Percentiles rank a stretch among this genome's conserved stretches.
These are phyloP conservation scores for Gorsachius magnificus DNA, from an alignment of 2,797 vertebrate genomes.

Conservation along the genomic window DNA sequence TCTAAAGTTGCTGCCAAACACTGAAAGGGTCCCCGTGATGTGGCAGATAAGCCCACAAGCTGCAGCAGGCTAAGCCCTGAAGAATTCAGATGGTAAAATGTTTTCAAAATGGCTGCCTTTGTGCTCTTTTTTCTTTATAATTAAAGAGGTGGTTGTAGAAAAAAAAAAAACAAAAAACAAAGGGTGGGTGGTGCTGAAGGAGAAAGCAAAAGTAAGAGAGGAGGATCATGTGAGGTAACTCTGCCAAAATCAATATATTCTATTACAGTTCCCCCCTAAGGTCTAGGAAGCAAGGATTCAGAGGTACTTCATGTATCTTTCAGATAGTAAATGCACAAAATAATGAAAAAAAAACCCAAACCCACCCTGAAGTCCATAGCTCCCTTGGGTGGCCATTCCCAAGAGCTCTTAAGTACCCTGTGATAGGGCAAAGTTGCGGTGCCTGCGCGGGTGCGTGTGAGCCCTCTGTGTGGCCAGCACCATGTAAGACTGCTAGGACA, in stretches of 20 bases:
- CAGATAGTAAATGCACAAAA: background rate
- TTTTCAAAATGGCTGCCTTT: background rate
- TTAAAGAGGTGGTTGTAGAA: background rate
- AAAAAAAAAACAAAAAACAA: no score
- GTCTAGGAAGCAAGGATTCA: background rate
- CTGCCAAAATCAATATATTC: slow-evolving; percentile 17
- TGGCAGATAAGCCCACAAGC: slow-evolving; percentile 26
- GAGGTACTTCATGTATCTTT: background rate
- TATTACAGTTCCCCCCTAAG: background rate
- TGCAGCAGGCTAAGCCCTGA: background rate
- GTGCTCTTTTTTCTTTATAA: background rate
- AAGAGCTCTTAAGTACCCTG: no score
- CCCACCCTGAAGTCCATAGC: rapidly evolving
- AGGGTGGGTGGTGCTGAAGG: rapidly evolving
- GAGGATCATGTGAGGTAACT: background rate
- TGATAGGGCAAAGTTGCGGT: no score
- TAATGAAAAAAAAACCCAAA: rapidly evolving
- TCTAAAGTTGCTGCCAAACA: background rate
- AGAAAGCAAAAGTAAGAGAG: background rate
- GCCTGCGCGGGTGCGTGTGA: background rate
- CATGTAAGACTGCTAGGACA: background rate
- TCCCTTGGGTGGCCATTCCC: background rate
- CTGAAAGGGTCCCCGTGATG: slow-evolving; percentile 17
- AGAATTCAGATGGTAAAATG: background rate
- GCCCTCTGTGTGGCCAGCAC: background rate